Percentiles rank a stretch among this genome's conserved stretches.
Evolutionary conservation across 2,797 vertebrate species (phyloP).

Genomic region (Artibeus lituratus): DNA sequence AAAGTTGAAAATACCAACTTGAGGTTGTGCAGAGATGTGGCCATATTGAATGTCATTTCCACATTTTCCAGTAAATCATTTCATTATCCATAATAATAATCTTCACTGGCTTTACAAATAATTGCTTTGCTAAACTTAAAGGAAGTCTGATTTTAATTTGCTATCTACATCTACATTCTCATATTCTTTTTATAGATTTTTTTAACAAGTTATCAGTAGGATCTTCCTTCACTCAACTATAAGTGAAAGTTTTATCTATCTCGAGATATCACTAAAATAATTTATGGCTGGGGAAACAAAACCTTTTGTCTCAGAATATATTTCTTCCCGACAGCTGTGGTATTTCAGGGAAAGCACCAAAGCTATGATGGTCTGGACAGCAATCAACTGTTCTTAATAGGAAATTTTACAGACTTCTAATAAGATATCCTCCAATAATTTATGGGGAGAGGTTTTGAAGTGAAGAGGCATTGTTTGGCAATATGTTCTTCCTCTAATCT

Average conservation of each 20-base stretch:
- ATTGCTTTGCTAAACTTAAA: constrained; percentile 84
- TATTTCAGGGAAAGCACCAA: constrained; percentile 89
- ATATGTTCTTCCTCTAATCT: constrained; percentile 91
- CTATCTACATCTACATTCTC: constrained; percentile 88
- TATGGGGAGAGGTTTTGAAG: constrained; percentile 93
- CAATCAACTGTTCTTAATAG: constrained; percentile 91
- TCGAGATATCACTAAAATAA: constrained; percentile 86
- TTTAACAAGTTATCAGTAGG: constrained; percentile 83
- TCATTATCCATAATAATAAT: constrained; percentile 84
- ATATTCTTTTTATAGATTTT: constrained; percentile 89
- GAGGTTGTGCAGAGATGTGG: constrained; percentile 77
- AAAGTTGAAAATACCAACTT: constrained; percentile 82
- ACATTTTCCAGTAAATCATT: constrained; percentile 79
- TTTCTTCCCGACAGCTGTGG: constrained; percentile 94
- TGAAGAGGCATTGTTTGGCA: constrained; percentile 96
- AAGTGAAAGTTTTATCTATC: constrained; percentile 90
- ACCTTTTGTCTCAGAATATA: constrained; percentile 90
- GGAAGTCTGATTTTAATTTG: constrained; percentile 88
- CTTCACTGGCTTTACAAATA: constrained; percentile 82
- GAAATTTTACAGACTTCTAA: constrained; percentile 92
- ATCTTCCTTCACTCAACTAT: constrained; percentile 87
- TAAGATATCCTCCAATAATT: constrained; percentile 91
- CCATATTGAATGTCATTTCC: constrained; percentile 61
- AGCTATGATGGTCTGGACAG: constrained; percentile 89
- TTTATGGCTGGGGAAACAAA: constrained; percentile 87